A percentile compares a stretch with the other conserved stretches of the same genome.
phyloP scores from a whole-genome alignment of 2,797 vertebrate genomes.

The Pteronotus mesoamericanus region DNA sequence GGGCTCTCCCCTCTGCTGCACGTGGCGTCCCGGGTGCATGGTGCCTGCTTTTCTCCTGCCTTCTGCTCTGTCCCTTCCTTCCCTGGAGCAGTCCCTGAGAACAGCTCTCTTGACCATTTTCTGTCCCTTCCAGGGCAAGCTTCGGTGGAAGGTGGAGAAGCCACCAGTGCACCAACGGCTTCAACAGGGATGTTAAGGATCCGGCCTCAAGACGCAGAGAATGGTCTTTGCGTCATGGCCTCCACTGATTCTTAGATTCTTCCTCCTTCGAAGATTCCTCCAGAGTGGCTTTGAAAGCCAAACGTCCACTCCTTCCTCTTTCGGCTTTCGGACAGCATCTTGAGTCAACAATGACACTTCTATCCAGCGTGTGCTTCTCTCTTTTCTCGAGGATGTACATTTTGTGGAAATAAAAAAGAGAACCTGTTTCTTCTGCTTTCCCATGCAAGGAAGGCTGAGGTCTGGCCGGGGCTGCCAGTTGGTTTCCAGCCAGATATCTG shows the following conservation, averaged over 20 bases:
- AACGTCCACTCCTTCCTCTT: conserved; percentile 38
- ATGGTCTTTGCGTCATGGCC: not conserved
- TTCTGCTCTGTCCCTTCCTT: not conserved
- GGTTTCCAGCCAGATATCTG: not conserved
- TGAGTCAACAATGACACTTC: conserved; percentile 1
- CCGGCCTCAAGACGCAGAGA: not conserved
- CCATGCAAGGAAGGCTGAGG: conserved; percentile 30
- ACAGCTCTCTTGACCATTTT: not conserved
- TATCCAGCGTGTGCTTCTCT: not conserved
- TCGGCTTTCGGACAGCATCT: fast-evolving
- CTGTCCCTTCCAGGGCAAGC: not conserved
- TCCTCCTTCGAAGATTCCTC: conserved; percentile 25
- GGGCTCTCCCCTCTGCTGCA: not conserved
- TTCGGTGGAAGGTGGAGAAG: fast-evolving
- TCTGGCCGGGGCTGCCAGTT: not conserved
- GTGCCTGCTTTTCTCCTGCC: not conserved
- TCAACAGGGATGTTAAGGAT: not conserved
- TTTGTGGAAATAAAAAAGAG: conserved; percentile 50
- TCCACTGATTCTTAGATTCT: not conserved
- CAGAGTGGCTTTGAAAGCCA: fast-evolving
- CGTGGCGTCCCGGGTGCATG: fast-evolving
- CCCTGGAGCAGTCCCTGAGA: not conserved
- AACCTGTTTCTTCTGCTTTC: conserved; percentile 26
- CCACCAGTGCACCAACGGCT: fast-evolving
- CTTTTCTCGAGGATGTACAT: not conserved